Evolutionary conservation across 2,797 vertebrate genomes (phyloP).

Genomic region (Lutjanus argentimaculatus): DNA sequence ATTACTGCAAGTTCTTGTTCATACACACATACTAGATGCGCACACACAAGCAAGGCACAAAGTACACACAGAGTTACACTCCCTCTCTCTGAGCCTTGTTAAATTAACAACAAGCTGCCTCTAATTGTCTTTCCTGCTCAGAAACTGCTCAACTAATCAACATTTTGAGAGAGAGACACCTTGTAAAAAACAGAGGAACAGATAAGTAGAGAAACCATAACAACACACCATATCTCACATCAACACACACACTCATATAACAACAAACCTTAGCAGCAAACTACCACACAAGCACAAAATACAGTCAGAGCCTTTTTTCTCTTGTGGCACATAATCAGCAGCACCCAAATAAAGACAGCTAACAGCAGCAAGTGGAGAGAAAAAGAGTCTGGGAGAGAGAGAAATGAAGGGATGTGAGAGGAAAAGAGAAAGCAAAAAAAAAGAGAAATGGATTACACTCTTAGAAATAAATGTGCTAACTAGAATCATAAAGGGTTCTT

Average conservation of each 20-base stretch:
- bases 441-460: constrained; percentile 7
- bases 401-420: constrained; percentile 1
- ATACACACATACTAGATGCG: not conserved
- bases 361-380: not conserved
- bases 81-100: constrained; percentile 9
- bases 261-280: constrained; percentile 31
- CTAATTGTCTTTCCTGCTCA: constrained; percentile 55
- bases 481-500: too few relatives aligned
- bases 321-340: constrained; percentile 19
- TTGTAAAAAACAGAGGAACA: constrained; percentile 9
- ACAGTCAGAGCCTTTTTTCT: constrained; percentile 15
- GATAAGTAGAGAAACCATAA: not conserved
- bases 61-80: constrained; percentile 20
- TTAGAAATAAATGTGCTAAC: too few relatives aligned
- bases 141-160: constrained; percentile 49
- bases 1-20: constrained; percentile 60
- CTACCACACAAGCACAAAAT: constrained; percentile 41
- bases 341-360: constrained; percentile 28
- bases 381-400: not conserved
- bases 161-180: constrained; percentile 33
- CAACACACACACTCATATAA: constrained; percentile 2
- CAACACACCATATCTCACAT: constrained; percentile 16
- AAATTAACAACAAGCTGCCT: constrained; percentile 57
- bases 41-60: constrained; percentile 5
- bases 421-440: not conserved